Evolutionary conservation across 2,797 vertebrate species (phyloP), one percentile per base, ranked within the genome.

Genomic region (Phrynocephalus vlangalii): DNA sequence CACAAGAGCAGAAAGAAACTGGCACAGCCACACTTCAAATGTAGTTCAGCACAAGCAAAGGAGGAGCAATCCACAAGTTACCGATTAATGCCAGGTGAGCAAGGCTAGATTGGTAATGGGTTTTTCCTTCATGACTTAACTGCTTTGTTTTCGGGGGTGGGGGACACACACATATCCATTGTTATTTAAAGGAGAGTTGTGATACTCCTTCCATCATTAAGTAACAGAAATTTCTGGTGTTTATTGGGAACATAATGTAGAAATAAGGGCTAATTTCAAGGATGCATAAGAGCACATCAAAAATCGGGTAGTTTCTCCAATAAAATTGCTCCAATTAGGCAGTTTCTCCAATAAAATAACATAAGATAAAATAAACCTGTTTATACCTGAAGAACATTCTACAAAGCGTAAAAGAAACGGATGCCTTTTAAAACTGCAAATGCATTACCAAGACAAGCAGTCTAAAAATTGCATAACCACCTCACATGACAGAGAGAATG

Each of bases 81-180:
- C 96, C 96, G 94, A 86, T 82, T 95, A 87, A 98, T 97, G 97
- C 96, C 98, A 98, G 99, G 99, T 99, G 95, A 93, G 97, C 92
- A 91, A 93, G 72, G 50, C 50, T 94, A 92, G 70, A 71, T 10
- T 2, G 63, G 30, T 86, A 82, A 92, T 90, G 18, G 38, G 38
- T 67, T 84, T 52, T 30, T 76, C 73, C 71, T 28, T 38, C 16
- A 5, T 33, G 0, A 0, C 5, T 68, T 33, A 11, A 5, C 79
- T 68, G 76, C 85, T 82, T 75, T 86, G 38, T 44, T 2, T 44
- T 44, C 38, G 38, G 38, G 38, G 38, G 38, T 4, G 38, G 38
- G 38, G 38, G 38, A 44, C 38, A 44, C 38, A 44, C 38, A 44
- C 38, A 44, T 5, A 44, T 5, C 20, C 13, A 2, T 88, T 70